These are phyloP conservation scores for Anthopleura xanthogrammica DNA, from an alignment of 92 coral and sea anemone species.

Conservation along the genomic window DNA sequence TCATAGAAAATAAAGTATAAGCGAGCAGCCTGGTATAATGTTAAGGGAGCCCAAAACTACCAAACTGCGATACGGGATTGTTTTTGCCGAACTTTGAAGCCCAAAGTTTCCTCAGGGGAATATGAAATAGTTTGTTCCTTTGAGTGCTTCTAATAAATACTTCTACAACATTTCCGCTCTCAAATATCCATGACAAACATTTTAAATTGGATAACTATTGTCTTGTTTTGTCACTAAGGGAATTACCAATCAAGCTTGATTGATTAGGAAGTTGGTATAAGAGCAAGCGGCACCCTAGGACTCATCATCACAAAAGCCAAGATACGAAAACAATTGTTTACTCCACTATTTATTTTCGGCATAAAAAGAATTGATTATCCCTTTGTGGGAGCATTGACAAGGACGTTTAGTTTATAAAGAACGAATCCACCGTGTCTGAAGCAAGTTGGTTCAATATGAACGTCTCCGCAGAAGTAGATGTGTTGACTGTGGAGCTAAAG, in stretches of 20 bases:
- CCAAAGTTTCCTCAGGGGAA: too few species aligned
- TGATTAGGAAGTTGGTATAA: background rate
- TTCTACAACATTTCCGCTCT: background rate
- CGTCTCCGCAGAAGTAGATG: background rate
- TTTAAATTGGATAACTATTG: background rate
- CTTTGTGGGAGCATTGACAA: background rate
- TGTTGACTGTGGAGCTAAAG: background rate
- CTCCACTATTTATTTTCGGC: background rate
- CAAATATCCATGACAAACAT: background rate
- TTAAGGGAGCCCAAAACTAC: too few species aligned
- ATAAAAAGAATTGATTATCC: background rate
- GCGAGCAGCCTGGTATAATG: too few species aligned
- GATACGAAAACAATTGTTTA: background rate
- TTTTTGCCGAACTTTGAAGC: too few species aligned
- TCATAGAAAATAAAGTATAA: too few species aligned
- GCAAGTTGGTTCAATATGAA: conserved; percentile 2
- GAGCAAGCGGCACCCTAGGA: background rate
- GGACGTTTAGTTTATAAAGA: background rate
- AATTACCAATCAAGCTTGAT: background rate
- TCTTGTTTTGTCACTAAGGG: background rate
- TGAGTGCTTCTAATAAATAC: too few species aligned
- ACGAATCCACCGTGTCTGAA: background rate
- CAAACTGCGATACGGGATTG: too few species aligned
- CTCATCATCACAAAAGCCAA: background rate
- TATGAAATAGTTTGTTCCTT: too few species aligned